Evolutionary conservation across 2,888 invertebrate genomes (phyloP).

Genomic region (Eupithecia pulchellata): DNA sequence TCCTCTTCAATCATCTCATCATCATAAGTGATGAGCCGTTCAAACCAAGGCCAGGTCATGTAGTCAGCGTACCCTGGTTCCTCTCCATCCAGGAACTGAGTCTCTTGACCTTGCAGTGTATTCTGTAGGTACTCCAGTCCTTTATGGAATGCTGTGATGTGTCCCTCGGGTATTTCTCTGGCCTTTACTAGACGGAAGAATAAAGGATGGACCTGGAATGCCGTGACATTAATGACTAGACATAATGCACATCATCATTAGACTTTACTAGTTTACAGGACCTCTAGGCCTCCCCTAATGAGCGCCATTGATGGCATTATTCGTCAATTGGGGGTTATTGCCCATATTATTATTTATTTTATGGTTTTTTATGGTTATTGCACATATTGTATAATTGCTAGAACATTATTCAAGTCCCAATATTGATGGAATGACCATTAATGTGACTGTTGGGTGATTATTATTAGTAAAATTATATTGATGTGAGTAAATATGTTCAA

Average conservation of each 20-base stretch:
- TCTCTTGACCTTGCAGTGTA: slow-evolving; percentile 86
- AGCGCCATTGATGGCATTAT: too few species aligned
- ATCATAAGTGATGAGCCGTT: slow-evolving; percentile 83
- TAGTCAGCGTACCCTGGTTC: slow-evolving; percentile 91
- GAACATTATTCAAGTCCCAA: not conserved
- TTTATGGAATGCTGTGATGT: slow-evolving; percentile 55
- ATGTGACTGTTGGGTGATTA: not conserved
- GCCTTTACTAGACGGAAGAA: slow-evolving; percentile 55
- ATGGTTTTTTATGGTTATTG: too few species aligned
- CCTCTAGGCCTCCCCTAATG: too few species aligned
- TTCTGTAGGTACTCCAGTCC: slow-evolving; percentile 87
- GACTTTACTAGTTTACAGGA: too few species aligned
- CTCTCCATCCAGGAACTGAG: slow-evolving; percentile 86
- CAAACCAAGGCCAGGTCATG: slow-evolving; percentile 95
- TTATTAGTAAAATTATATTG: too few species aligned
- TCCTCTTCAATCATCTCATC: slow-evolving; percentile 80
- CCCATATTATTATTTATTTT: too few species aligned
- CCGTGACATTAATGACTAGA: not conserved
- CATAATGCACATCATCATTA: not conserved
- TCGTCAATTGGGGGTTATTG: too few species aligned
- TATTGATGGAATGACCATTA: not conserved
- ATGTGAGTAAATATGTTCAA: not conserved
- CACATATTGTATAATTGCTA: too few species aligned
- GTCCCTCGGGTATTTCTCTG: slow-evolving; percentile 62
- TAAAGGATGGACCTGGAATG: slow-evolving; percentile 58